Conservation (phyloP, 2,113 vertebrate species). For the Ctenomys sociabilis region DNA sequence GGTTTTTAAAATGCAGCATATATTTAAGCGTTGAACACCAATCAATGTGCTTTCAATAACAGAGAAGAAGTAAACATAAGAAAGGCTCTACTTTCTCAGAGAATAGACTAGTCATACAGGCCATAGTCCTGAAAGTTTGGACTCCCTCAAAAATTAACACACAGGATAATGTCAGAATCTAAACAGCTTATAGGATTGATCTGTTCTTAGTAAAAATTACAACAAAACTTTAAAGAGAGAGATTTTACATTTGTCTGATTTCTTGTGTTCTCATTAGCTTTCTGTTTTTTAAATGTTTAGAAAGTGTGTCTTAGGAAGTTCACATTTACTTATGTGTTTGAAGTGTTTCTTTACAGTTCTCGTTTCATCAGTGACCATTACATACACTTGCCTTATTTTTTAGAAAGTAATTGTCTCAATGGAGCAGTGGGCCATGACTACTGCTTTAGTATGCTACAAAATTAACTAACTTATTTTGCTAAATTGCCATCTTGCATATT, state of each 20-base stretch:
- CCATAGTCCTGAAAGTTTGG: neutral
- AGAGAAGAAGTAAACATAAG: neutral
- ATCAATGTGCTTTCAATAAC: slow-evolving; percentile 63
- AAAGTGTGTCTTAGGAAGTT: neutral
- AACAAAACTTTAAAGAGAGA: neutral
- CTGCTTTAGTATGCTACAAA: neutral
- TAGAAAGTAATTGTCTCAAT: neutral
- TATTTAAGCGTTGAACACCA: slow-evolving; percentile 62
- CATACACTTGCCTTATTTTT: neutral
- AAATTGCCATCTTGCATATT: neutral
- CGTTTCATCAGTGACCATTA: neutral
- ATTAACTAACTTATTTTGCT: neutral
- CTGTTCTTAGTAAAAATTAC: neutral
- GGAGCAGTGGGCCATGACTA: neutral
- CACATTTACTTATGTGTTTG: neutral
- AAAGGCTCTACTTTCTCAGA: neutral
- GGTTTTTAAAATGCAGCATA: neutral
- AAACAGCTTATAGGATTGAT: neutral
- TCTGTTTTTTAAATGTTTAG: neutral
- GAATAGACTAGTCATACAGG: neutral
- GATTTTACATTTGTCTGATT: neutral
- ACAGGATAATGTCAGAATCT: neutral
- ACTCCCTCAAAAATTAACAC: neutral
- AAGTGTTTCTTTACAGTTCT: neutral
- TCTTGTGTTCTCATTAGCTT: neutral